Evolutionary conservation across 2,797 vertebrate genomes (phyloP).

Genomic region (Cetoscarus ocellatus): DNA sequence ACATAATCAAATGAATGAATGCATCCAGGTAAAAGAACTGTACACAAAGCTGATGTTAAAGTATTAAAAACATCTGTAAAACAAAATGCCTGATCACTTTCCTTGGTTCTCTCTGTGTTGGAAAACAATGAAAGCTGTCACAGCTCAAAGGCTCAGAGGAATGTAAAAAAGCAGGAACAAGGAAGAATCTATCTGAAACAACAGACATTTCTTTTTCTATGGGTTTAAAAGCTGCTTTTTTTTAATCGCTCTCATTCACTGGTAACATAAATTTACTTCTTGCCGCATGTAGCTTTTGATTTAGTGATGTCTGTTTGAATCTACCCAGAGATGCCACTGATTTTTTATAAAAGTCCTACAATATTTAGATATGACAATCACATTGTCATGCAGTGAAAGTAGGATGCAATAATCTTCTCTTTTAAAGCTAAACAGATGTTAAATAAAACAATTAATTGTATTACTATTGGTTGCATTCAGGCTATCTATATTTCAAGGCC

Average conservation of each 20-base stretch:
- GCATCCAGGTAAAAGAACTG: background rate
- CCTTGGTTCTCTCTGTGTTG: conserved; percentile 11
- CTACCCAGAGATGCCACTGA: background rate
- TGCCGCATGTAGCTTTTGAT: too few relatives aligned
- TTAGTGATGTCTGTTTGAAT: background rate
- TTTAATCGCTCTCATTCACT: too few relatives aligned
- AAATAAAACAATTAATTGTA: background rate
- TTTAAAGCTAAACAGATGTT: background rate
- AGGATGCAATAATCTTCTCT: background rate
- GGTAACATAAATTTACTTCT: too few relatives aligned
- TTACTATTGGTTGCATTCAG: background rate
- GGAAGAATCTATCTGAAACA: conserved; percentile 44
- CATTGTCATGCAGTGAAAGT: conserved; percentile 13
- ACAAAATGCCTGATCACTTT: background rate
- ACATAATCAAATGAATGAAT: too few relatives aligned
- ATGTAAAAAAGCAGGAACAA: conserved; percentile 71
- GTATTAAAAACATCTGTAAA: too few relatives aligned
- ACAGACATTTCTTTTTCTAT: too few relatives aligned
- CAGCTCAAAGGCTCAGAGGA: conserved; percentile 31
- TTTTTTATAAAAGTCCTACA: background rate
- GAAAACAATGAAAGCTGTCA: conserved; percentile 31
- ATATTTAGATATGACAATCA: background rate
- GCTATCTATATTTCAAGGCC: background rate
- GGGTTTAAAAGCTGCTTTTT: too few relatives aligned
- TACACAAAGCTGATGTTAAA: background rate